Percentiles rank a stretch among this genome's conserved stretches.
Evolutionary conservation across 2,113 vertebrate species (phyloP).

Genomic region (Aplodontia rufa): DNA sequence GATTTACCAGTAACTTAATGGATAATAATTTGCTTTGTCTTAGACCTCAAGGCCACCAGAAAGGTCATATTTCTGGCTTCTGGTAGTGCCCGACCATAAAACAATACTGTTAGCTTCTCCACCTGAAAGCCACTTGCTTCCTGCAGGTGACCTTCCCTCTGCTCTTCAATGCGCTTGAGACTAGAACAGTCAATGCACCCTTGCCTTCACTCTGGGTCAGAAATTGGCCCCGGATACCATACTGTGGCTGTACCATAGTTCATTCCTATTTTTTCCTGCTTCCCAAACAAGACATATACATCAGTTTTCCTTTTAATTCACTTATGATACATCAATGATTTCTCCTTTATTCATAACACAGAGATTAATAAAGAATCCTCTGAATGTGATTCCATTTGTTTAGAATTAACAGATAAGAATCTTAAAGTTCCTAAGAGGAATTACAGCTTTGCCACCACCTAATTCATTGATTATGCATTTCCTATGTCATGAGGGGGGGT

Average conservation of each 20-base stretch:
- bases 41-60: neutral
- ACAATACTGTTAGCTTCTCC: neutral
- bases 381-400: neutral
- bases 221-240: neutral
- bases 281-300: neutral
- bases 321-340: neutral
- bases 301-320: neutral
- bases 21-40: neutral
- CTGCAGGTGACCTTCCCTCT: neutral
- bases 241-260: too few species aligned
- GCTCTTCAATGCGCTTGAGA: neutral
- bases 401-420: neutral
- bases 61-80: neutral
- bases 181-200: neutral
- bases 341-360: neutral
- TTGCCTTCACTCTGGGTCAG: neutral
- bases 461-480: neutral
- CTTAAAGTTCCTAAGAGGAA: neutral
- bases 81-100: neutral
- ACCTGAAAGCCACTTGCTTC: neutral
- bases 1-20: neutral
- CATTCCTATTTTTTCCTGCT: neutral
- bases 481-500: too few species aligned
- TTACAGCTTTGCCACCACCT: neutral
- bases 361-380: neutral